Percentiles rank a stretch among this genome's conserved stretches.
These are phyloP conservation scores for Drosophila carrolli DNA, from an alignment of 1,140 invertebrate species.

Conservation along the genomic window DNA sequence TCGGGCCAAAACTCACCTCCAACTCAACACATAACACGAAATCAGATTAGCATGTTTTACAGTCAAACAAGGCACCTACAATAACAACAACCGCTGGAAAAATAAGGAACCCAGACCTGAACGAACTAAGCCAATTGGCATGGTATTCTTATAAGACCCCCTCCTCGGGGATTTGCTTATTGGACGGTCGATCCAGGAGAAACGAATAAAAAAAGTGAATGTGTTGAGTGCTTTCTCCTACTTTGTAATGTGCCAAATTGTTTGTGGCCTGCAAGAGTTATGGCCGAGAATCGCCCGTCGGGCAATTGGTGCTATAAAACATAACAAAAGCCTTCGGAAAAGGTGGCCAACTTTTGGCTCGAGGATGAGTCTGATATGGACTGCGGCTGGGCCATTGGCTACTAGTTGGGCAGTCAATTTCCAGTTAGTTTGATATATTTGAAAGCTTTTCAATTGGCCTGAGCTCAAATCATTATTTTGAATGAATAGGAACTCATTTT, in stretches of 20 bases:
- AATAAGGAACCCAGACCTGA: conserved; percentile 35
- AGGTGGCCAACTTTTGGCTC: conserved; percentile 1
- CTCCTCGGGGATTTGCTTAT: conserved; percentile 22
- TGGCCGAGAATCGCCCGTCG: conserved; percentile 60
- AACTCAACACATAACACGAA: conserved; percentile 81
- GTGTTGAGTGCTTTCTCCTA: conserved; percentile 79
- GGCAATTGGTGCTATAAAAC: conserved; percentile 73
- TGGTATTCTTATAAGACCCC: conserved; percentile 49
- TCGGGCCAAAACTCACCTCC: conserved; percentile 31
- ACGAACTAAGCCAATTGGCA: conserved; percentile 75
- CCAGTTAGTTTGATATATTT: conserved; percentile 22
- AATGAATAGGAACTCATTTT: background rate
- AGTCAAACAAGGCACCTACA: conserved; percentile 61
- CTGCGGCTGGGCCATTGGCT: conserved; percentile 2
- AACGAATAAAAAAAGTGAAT: conserved; percentile 70
- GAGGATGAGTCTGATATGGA: background rate
- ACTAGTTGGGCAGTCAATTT: conserved; percentile 23
- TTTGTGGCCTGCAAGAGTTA: conserved; percentile 65
- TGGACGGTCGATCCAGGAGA: conserved; percentile 10
- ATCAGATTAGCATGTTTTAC: conserved; percentile 82
- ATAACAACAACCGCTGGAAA: conserved; percentile 13
- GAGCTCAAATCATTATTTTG: background rate
- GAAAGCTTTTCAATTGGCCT: conserved; percentile 28
- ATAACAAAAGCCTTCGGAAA: conserved; percentile 41
- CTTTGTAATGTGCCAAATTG: conserved; percentile 80